Evolutionary conservation across 2,888 invertebrate species (phyloP).

Genomic region (Cataglyphis altisquamis): DNA sequence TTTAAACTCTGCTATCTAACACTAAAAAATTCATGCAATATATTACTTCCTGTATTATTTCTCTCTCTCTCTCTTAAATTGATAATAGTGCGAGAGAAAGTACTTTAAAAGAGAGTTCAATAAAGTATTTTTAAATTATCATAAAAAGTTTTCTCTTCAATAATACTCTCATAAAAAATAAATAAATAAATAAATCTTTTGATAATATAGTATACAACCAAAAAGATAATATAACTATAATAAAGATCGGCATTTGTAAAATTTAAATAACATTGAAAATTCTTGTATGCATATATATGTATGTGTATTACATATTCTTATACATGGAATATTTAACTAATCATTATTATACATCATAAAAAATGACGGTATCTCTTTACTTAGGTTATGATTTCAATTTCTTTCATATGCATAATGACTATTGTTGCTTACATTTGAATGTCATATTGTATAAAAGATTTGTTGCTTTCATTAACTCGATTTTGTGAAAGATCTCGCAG

Average conservation of each 20-base stretch:
- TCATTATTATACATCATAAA: background rate
- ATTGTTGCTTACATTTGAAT: background rate
- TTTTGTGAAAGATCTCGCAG: constrained; percentile 11
- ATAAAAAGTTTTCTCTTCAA: background rate
- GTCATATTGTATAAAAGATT: background rate
- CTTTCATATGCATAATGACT: background rate
- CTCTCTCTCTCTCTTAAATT: background rate
- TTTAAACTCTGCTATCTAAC: background rate
- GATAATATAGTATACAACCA: background rate
- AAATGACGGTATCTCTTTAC: background rate
- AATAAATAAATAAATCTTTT: background rate
- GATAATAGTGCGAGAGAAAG: background rate
- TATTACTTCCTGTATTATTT: background rate
- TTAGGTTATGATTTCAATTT: background rate
- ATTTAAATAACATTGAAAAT: background rate
- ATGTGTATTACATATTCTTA: background rate
- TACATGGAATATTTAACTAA: background rate
- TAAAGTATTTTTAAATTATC: background rate
- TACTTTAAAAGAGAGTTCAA: background rate
- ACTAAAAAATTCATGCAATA: background rate
- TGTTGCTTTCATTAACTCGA: background rate
- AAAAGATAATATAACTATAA: background rate
- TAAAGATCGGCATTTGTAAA: background rate
- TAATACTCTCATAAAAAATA: background rate
- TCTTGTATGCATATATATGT: background rate